These are phyloP conservation scores for Orthosia gracilis DNA, from an alignment of 2,888 invertebrate species.

Conservation along the genomic window DNA sequence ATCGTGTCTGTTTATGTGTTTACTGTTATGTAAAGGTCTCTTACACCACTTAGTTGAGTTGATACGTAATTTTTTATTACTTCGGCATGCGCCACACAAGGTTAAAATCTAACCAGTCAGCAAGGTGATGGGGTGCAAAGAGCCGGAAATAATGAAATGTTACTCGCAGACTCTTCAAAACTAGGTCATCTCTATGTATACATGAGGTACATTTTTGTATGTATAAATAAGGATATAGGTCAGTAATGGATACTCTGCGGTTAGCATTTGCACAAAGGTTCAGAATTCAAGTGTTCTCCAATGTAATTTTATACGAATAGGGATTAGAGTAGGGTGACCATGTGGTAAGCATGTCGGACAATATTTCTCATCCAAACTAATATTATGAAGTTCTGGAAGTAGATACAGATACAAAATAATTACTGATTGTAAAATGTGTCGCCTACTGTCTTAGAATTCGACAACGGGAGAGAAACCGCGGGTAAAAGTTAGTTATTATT, in stretches of 20 bases:
- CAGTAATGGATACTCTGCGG: constrained; percentile 30
- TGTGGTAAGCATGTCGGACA: neutral
- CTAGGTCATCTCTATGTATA: neutral
- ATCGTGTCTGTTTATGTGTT: no score
- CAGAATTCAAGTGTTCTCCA: constrained; percentile 46
- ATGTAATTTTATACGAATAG: constrained; percentile 68
- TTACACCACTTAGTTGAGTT: no score
- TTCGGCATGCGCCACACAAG: neutral
- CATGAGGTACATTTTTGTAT: neutral
- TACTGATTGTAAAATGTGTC: no score
- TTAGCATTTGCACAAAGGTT: constrained; percentile 51
- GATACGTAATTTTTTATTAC: no score
- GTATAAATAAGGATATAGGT: constrained; percentile 41
- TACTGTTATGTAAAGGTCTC: no score
- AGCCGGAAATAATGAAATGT: neutral
- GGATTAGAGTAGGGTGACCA: constrained; percentile 49
- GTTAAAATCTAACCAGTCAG: neutral
- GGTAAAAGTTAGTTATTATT: no score
- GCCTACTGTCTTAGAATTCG: no score
- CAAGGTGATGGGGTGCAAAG: neutral
- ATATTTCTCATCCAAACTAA: constrained; percentile 4
- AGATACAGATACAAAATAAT: no score
- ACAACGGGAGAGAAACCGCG: no score
- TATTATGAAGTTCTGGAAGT: no score
- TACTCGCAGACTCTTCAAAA: neutral